Conservation (phyloP, 2,888 invertebrate species). For the Apotomis capreana region DNA sequence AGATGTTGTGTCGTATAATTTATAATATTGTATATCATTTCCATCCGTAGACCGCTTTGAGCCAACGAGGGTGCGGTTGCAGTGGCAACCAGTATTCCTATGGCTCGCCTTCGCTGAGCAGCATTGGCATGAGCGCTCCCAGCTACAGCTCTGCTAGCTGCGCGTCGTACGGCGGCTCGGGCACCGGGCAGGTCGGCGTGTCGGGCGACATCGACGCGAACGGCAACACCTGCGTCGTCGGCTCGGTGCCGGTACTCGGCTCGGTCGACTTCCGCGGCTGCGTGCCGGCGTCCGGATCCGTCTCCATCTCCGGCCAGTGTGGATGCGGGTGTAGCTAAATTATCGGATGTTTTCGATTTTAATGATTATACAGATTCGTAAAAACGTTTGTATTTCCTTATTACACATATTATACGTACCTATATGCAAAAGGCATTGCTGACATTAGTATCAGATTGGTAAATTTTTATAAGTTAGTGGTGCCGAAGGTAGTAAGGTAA, state of each 20-base stretch:
- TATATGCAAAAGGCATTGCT: no score
- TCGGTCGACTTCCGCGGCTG: constrained; percentile 54
- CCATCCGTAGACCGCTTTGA: not conserved
- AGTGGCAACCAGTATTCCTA: not conserved
- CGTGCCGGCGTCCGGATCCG: constrained; percentile 52
- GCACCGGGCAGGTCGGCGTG: constrained; percentile 43
- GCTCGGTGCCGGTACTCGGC: constrained; percentile 57
- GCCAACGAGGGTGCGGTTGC: not conserved
- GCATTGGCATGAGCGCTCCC: not conserved
- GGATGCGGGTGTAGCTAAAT: constrained; percentile 32
- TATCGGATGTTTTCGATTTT: not conserved
- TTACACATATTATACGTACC: no score
- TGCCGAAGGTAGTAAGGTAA: no score
- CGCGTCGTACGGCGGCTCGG: constrained; percentile 14
- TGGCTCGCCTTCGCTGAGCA: not conserved
- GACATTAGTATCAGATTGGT: no score
- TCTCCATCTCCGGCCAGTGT: constrained; percentile 37
- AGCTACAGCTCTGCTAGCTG: not conserved
- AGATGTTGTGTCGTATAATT: no score
- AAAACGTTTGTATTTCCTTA: no score
- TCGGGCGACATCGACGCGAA: constrained; percentile 51
- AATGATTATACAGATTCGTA: not conserved
- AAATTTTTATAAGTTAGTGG: no score
- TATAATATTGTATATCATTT: not conserved
- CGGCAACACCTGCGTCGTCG: constrained; percentile 52